phyloP scores from a whole-genome alignment of 2,888 invertebrate genomes.

The Campoplex nolae region DNA sequence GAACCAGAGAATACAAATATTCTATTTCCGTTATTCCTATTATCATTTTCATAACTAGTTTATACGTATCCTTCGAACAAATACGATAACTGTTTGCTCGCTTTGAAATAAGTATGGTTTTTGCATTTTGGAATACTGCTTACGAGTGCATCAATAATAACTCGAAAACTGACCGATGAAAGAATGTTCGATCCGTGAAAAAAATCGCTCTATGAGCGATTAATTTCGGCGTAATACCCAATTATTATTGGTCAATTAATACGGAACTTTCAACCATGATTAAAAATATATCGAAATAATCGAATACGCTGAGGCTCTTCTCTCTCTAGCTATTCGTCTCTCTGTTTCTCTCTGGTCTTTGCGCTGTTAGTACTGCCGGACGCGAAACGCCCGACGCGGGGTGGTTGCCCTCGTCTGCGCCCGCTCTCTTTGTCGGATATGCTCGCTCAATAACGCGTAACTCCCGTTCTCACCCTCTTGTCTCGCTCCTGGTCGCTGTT shows the following conservation, averaged over 20 bases:
- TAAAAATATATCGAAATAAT: background rate
- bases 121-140: no score
- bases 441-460: slow-evolving; percentile 84
- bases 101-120: no score
- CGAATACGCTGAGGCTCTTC: background rate
- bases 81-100: no score
- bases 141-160: no score
- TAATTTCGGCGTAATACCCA: background rate
- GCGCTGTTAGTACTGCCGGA: slow-evolving; percentile 52
- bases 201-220: background rate
- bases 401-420: slow-evolving; percentile 84
- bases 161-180: no score
- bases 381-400: slow-evolving; percentile 75
- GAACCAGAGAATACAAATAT: no score
- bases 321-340: background rate
- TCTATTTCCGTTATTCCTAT: no score
- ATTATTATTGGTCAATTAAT: background rate
- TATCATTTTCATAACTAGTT: no score
- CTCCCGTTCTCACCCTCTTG: slow-evolving; percentile 73
- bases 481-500: slow-evolving; percentile 51
- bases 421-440: slow-evolving; percentile 82
- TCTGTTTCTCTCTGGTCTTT: slow-evolving; percentile 21
- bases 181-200: no score
- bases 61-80: no score
- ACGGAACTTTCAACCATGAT: background rate